Conservation (phyloP, 2,113 vertebrate species). For the Dendropsophus ebraccatus region DNA sequence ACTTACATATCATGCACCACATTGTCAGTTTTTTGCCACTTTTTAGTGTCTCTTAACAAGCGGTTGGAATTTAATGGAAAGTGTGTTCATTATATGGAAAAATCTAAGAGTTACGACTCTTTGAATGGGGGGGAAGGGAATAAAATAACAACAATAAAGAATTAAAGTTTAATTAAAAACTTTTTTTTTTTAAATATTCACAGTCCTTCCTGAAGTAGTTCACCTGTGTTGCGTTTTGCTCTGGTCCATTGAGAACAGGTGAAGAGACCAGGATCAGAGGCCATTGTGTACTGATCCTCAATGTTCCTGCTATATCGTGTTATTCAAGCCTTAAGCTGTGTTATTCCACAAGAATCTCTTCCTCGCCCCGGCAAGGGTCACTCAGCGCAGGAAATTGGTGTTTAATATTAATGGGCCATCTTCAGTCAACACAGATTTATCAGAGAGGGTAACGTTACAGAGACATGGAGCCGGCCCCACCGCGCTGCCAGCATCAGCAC, state of each 20-base stretch:
- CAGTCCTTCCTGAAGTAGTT: not conserved
- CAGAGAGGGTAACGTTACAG: constrained; percentile 24
- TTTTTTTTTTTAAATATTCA: too few relatives aligned
- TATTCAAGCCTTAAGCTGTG: constrained; percentile 18
- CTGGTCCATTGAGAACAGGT: not conserved
- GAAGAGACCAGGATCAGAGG: too few relatives aligned
- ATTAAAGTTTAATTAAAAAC: too few relatives aligned
- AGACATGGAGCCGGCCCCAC: constrained; percentile 16
- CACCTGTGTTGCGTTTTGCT: not conserved
- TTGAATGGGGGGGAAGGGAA: too few relatives aligned
- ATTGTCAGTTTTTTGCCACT: too few relatives aligned
- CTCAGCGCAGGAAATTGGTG: constrained; percentile 36
- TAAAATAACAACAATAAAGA: too few relatives aligned
- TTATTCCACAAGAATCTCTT: constrained; percentile 5
- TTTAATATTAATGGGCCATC: constrained; percentile 52
- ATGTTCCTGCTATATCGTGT: not conserved
- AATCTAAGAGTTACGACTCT: too few relatives aligned
- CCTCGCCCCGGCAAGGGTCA: not conserved
- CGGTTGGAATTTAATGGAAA: too few relatives aligned
- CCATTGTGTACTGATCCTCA: not conserved
- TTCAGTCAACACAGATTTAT: constrained; percentile 45
- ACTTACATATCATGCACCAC: too few relatives aligned
- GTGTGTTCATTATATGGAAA: too few relatives aligned
- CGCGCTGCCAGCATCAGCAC: constrained; percentile 8
- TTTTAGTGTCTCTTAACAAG: too few relatives aligned